Conservation (phyloP, 2,888 invertebrate species). For the Ischnus inquisitorius region DNA sequence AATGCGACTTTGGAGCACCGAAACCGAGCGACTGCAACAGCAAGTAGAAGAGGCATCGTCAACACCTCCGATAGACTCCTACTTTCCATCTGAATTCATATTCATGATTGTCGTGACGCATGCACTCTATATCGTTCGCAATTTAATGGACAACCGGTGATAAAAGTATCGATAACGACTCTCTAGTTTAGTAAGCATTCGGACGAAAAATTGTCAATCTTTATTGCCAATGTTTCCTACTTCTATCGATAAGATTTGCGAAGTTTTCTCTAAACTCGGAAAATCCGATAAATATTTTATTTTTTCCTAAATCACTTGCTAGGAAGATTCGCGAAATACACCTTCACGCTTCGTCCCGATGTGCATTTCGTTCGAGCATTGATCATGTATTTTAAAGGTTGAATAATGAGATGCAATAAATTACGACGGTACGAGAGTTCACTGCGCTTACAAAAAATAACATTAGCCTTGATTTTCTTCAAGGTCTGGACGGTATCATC, state of each 20-base stretch:
- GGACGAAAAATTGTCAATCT: not conserved
- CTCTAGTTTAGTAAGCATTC: not conserved
- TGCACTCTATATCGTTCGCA: not conserved
- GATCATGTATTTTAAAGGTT: not conserved
- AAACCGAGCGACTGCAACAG: slow-evolving; percentile 51
- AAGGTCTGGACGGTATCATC: not conserved
- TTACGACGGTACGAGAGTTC: not conserved
- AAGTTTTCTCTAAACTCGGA: not conserved
- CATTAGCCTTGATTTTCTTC: not conserved
- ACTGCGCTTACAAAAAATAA: too few species aligned
- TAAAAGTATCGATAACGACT: not conserved
- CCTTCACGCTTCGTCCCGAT: not conserved
- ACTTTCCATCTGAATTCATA: not conserved
- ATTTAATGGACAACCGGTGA: not conserved
- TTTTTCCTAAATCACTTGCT: not conserved
- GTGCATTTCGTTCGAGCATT: too few species aligned
- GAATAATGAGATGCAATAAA: not conserved
- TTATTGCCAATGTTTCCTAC: not conserved
- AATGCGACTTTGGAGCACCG: slow-evolving; percentile 10
- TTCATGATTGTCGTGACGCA: not conserved
- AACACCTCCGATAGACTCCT: not conserved
- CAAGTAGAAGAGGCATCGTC: slow-evolving; percentile 18
- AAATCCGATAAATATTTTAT: not conserved
- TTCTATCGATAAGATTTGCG: not conserved
- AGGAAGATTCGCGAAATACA: not conserved